These are phyloP conservation scores for Melipona beecheii DNA, from an alignment of 2,888 invertebrate species.

Conservation along the genomic window DNA sequence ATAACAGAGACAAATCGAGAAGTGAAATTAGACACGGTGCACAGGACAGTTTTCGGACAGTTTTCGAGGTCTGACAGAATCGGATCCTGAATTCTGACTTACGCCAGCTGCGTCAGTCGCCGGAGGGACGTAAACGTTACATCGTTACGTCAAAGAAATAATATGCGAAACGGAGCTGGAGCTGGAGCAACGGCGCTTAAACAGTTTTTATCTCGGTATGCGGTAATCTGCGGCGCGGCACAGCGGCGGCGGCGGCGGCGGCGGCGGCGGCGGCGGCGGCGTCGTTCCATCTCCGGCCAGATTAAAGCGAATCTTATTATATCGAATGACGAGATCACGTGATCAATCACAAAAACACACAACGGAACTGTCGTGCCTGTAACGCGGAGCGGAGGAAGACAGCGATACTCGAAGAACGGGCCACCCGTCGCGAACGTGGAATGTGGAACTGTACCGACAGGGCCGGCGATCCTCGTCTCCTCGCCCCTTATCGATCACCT, in stretches of 20 bases:
- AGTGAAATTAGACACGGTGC: no score
- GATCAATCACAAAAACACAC: slow-evolving; percentile 84
- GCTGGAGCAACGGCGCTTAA: slow-evolving; percentile 26
- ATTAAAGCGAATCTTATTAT: slow-evolving; percentile 83
- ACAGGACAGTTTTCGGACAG: no score
- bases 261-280: slow-evolving; percentile 17
- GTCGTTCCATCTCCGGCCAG: slow-evolving; percentile 71
- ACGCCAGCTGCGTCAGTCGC: not conserved
- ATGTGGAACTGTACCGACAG: slow-evolving; percentile 82
- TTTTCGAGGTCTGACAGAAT: no score
- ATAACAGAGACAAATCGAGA: no score
- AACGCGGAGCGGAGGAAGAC: slow-evolving; percentile 68
- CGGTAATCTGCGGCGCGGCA: slow-evolving; percentile 48
- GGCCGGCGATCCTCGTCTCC: slow-evolving; percentile 66
- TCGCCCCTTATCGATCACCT: slow-evolving; percentile 59
- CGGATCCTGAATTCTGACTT: no score
- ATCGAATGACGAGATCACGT: slow-evolving; percentile 82
- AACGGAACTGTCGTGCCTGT: slow-evolving; percentile 73
- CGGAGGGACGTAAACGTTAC: not conserved
- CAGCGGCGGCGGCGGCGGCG: slow-evolving; percentile 26
- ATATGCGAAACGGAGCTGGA: slow-evolving; percentile 32
- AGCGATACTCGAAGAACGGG: slow-evolving; percentile 73
- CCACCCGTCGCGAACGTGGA: slow-evolving; percentile 82
- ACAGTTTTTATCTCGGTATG: slow-evolving; percentile 54
- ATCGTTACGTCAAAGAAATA: slow-evolving; percentile 35